Base-by-base conservation (phyloP, 2,888 invertebrate genomes). In the Metellina segmentata region DNA sequence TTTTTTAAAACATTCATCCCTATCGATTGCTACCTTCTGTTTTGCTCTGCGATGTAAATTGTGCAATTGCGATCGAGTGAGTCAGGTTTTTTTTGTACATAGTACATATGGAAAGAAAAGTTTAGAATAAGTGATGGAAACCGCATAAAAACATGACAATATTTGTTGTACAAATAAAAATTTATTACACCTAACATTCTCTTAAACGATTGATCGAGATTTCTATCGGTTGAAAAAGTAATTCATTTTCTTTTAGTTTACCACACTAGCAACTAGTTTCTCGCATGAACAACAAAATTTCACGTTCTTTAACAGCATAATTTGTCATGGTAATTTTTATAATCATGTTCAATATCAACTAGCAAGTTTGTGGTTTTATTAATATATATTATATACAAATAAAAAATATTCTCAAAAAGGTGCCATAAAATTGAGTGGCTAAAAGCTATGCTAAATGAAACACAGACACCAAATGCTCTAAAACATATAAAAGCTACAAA, bases 401-500 rank as follows among this genome's bases (percentile, higher is more conserved):
- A 90, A 90, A 82, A 90, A 90, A 85, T 72, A 79, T 48, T 81
- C 70, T 34, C 49, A 81, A 74, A 74, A 89, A 85, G 69, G 53
- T 52, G 74, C 91, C 86, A 86, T 82, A 87, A 86, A 90, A 82
- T 51, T 82, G 91, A 87, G 74, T 74, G 52, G 69, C 85, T 92
- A 92, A 91, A 91, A 92, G 70, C 92, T 92, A 92, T 72, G 48
- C 83, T 85, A 89, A 92, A 85, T 78, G 69, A 89, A 83, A 78
- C 51, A 91, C 87, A 13, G 20, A 91, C 82, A 91, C 82, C 82
- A 91, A 90, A 90, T 90, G 86, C 87, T 88, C 91, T 91, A 91
- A 72, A 88, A 91, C 87, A 88, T 78, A 79, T 85, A 92, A 85
- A 92, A 89, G n/a, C 92, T 92, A 92, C 92, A 75, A 90, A 91